Evolutionary conservation across 2,113 vertebrate genomes (phyloP), one percentile per base, ranked within the genome.

Genomic region (Lepisosteus oculatus): DNA sequence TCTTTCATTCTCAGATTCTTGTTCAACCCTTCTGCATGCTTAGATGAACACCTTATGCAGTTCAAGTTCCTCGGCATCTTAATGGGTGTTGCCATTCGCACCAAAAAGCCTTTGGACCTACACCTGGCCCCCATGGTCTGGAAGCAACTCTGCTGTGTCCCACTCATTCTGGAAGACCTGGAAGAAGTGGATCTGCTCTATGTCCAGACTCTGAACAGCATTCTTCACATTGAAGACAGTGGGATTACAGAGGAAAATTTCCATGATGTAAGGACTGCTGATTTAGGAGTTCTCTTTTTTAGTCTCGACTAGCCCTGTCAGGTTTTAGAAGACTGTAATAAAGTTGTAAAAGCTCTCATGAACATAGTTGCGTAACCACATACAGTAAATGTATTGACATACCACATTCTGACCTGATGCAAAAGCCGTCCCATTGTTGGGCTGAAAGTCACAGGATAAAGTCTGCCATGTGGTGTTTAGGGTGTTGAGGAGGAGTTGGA

Each of bases 171-270:
- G 80, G 93, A 95, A 82, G 93, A 95, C 86, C 81, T 95, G 72
- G 93, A 95, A 79, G 93, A 95, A 81, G 93, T 95, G 76, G 93
- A 95, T 75, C 89, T 95, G 78, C 92, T 95, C 75, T 95, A 93
- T 3, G 93, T 95, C 85, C 93, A 95, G 83, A 95, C 91, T 77
- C 92, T 95, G 71, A 93, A 93, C 84, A 94, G 93, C 90, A 95
- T 95, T 92, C 92, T 94, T 93, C 93, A 95, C 91, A 94, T 95
- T 93, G 93, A 94, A 93, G 93, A 95, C 90, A 92, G 93, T 74
- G 93, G 92, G 80, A 95, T 95, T 76, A 94, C 91, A 0, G 92
- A 95, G 87, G 93, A 93, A 75, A 95, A 88, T 87, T 95, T 95
- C 89, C 92, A 95, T 85, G 93, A 95, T 92, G 93, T 94, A 71